Evolutionary conservation across 2,797 vertebrate species (phyloP).

Genomic region (Cyprinella venusta): DNA sequence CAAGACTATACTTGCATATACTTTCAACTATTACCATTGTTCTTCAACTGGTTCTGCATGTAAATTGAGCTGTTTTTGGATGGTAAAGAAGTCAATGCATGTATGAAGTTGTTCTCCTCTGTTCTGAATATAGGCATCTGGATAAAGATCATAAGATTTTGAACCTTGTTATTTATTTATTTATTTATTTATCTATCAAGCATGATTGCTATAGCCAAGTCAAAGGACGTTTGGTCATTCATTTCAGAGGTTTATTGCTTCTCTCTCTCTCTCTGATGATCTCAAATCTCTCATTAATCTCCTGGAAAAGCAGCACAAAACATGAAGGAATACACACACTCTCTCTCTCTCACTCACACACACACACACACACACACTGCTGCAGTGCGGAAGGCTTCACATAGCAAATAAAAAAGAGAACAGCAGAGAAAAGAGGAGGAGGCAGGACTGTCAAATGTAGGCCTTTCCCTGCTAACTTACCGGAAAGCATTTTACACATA

Average conservation of each 20-base stretch:
- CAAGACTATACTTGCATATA: neutral
- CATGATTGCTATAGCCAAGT: slow-evolving; percentile 36
- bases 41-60: neutral
- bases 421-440: slow-evolving; percentile 20
- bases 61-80: neutral
- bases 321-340: slow-evolving; percentile 49
- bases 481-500: slow-evolving; percentile 2
- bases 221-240: slow-evolving; percentile 23
- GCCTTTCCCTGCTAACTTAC: slow-evolving; percentile 5
- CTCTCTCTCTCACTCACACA: slow-evolving; percentile 9
- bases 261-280: slow-evolving; percentile 35
- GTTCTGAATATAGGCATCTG: slow-evolving; percentile 15
- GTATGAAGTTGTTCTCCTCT: neutral
- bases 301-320: slow-evolving; percentile 44
- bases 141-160: slow-evolving; percentile 7
- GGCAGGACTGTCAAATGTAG: slow-evolving; percentile 24
- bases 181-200: slow-evolving; percentile 34
- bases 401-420: slow-evolving; percentile 40
- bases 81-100: neutral
- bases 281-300: slow-evolving; percentile 58
- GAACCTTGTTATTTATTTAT: slow-evolving; percentile 25
- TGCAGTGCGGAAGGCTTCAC: slow-evolving; percentile 66
- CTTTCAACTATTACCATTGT: neutral
- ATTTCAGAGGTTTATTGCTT: slow-evolving; percentile 18
- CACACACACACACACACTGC: slow-evolving; percentile 51